Evolutionary conservation across 2,888 invertebrate genomes (phyloP), one percentile per base, ranked within the genome.

Genomic region (Apamea epomidion): DNA sequence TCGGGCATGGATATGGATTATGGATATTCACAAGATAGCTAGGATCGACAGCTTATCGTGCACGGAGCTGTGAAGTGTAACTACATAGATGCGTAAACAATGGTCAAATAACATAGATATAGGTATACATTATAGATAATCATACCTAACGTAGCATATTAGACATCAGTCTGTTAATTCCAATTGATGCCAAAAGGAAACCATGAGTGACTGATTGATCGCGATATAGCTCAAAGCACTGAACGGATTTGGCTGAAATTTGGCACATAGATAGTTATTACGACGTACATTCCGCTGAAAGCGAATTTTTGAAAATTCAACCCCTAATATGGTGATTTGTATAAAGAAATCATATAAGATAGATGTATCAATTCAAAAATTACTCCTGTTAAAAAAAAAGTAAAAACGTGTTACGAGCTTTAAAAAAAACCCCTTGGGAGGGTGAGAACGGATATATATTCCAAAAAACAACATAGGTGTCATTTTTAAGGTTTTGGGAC

Each of bases 21-120:
- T 58, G 1, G 4, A 48, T 48, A 48, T 77, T 21, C 48, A 48
- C 54, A 69, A 48, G 64, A 69, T 64, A 42, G n/a, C 25, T 10
- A 21, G 16, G 48, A 64, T 37, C 8, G 70, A 21, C 51, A 42
- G 79, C 2, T 25, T 54, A 45, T 54, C 82, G 48, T 21, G 72
- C 16, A 77, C 51, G 16, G 6, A 54, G 18, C 18, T 62, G 60
- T 42, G 16, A 16, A 10, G 60, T 42, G 16, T 21, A 10, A 51
- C 7, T 64, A 29, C 8, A 75, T 51, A 25, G 16, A 64, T 51
- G 12, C n/a, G 8, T 21, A 5, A n/a, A 54, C 70, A 79, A 29
- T 70, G 37, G 18, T 16, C 16, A 8, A 29, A 4, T n/a, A n/a
- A n/a, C n/a, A n/a, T n/a, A n/a, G n/a, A n/a, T n/a, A n/a, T n/a